These are phyloP conservation scores for Meriones psammophilus DNA, from an alignment of 2,797 vertebrate genomes.

Conservation along the genomic window DNA sequence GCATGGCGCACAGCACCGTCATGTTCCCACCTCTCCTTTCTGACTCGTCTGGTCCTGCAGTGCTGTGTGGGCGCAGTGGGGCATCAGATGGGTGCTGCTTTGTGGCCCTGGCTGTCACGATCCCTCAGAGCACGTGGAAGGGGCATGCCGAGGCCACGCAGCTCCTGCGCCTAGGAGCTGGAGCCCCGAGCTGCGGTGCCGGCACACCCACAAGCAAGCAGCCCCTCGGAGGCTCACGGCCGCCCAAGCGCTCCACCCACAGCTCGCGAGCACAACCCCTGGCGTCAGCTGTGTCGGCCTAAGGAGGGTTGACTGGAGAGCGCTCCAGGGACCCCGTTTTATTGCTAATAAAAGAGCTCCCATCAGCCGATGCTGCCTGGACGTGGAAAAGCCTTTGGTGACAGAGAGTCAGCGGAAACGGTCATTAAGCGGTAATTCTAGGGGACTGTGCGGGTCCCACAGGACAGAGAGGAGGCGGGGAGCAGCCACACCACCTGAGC, in stretches of 20 bases:
- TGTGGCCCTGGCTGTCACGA: neutral
- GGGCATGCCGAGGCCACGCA: neutral
- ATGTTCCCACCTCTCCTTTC: neutral
- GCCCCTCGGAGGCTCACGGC: neutral
- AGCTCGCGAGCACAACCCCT: slow-evolving; percentile 35
- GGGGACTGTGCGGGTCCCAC: slow-evolving; percentile 5
- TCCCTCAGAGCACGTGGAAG: neutral
- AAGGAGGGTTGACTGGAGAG: slow-evolving; percentile 76
- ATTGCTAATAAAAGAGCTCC: slow-evolving; percentile 76
- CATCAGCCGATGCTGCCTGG: slow-evolving; percentile 54
- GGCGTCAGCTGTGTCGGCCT: neutral
- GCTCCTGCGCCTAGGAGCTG: neutral
- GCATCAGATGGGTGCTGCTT: neutral
- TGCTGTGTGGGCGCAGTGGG: neutral
- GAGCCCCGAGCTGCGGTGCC: neutral
- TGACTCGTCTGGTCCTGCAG: neutral
- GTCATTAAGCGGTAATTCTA: slow-evolving; percentile 76
- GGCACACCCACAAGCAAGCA: neutral
- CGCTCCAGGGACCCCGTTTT: slow-evolving; percentile 61
- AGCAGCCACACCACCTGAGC: neutral
- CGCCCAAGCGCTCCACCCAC: neutral
- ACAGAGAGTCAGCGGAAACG: slow-evolving; percentile 69
- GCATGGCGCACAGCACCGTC: neutral
- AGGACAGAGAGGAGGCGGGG: neutral
- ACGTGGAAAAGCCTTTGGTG: slow-evolving; percentile 78